Percentiles rank a stretch among this genome's conserved stretches.
Conservation (phyloP, 2,888 invertebrate genomes). For the Corythucha ciliata region DNA sequence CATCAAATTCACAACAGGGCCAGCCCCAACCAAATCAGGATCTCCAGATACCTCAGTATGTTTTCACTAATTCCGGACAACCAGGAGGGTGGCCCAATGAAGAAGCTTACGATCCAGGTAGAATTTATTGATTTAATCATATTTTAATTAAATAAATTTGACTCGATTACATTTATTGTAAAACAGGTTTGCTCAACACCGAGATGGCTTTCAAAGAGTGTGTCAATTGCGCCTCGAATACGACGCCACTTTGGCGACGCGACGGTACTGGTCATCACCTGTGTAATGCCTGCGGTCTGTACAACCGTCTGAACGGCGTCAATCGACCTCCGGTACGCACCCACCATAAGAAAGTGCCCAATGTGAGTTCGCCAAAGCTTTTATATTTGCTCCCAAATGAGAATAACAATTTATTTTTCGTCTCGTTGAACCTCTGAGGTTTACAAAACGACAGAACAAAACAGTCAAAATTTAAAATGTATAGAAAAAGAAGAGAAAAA, state of each 20-base stretch:
- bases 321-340: constrained; percentile 50
- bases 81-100: constrained; percentile 23
- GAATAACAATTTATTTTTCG: background rate
- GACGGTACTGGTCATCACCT: constrained; percentile 79
- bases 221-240: constrained; percentile 54
- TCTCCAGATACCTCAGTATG: constrained; percentile 8
- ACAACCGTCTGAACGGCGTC: constrained; percentile 56
- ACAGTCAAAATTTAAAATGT: no score
- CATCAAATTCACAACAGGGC: no score
- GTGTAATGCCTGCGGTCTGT: constrained; percentile 71
- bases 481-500: no score
- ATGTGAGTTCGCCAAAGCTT: constrained; percentile 31
- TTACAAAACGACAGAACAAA: no score
- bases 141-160: background rate
- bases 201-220: constrained; percentile 57
- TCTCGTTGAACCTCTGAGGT: no score
- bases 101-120: constrained; percentile 28
- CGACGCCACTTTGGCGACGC: constrained; percentile 74
- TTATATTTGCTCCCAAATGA: background rate
- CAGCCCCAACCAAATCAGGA: no score
- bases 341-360: constrained; percentile 34
- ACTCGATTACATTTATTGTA: no score
- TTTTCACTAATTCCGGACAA: constrained; percentile 13
- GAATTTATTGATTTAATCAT: background rate
- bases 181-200: constrained; percentile 28